Conservation (phyloP, 2,888 invertebrate species). For the Anorthoa munda region DNA sequence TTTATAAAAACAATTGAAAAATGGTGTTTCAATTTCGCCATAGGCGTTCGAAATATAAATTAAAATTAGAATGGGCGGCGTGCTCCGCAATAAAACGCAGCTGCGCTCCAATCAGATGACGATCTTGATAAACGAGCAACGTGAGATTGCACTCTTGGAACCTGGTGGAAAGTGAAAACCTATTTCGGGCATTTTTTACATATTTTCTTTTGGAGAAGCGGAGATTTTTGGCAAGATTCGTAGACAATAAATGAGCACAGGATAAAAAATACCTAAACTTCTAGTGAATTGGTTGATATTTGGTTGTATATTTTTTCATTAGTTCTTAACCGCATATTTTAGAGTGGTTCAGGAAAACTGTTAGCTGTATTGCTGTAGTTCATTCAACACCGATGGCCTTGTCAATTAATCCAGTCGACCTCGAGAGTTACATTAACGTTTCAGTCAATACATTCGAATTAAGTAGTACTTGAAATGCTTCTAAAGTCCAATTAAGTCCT, state of each 20-base stretch:
- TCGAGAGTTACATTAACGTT: conserved; percentile 8
- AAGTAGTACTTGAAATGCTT: conserved; percentile 11
- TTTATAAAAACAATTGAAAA: conserved; percentile 60
- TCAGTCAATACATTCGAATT: conserved; percentile 15
- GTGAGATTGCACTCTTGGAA: conserved; percentile 88
- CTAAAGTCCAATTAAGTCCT: conserved; percentile 6
- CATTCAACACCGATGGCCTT: neutral
- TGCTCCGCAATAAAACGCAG: conserved; percentile 90
- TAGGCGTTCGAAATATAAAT: conserved; percentile 81
- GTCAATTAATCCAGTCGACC: conserved; percentile 6
- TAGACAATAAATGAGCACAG: neutral
- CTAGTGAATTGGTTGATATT: neutral
- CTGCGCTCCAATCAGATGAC: conserved; percentile 89
- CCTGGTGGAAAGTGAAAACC: conserved; percentile 51
- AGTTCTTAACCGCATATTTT: neutral
- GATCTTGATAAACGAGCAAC: conserved; percentile 90
- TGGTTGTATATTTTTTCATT: neutral
- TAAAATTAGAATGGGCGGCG: conserved; percentile 87
- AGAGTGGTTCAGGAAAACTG: neutral
- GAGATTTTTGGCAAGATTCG: neutral
- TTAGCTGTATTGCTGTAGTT: neutral
- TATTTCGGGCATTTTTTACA: conserved; percentile 22
- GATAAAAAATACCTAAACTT: neutral
- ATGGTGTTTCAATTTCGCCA: conserved; percentile 75
- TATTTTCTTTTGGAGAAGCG: conserved; percentile 2